A percentile compares a stretch with the other conserved stretches of the same genome.
Conservation (phyloP, 2,797 vertebrate genomes). For the Macropus fuliginosus region DNA sequence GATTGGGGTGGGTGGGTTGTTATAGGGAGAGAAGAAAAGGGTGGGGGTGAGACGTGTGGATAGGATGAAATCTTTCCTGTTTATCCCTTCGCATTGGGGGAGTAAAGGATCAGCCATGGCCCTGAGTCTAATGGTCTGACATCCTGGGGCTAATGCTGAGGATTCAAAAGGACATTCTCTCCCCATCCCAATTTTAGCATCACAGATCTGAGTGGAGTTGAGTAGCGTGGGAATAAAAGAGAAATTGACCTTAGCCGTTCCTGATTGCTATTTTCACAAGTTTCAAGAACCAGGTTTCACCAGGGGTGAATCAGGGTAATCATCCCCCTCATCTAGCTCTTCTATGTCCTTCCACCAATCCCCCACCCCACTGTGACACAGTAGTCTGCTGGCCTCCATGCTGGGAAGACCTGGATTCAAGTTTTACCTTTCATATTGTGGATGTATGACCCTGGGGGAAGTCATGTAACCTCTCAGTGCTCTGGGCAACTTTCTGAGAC, state of each 20-base stretch:
- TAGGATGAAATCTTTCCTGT: not conserved
- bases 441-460: not conserved
- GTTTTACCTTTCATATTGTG: not conserved
- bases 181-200: not conserved
- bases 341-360: not conserved
- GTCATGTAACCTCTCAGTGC: not conserved
- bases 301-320: not conserved
- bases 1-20: not conserved
- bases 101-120: not conserved
- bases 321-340: not conserved
- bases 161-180: not conserved
- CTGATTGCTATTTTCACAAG: not conserved
- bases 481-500: not conserved
- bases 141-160: not conserved
- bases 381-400: not conserved
- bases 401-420: not conserved
- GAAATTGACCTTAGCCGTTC: not conserved
- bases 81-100: not conserved
- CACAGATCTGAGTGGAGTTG: not conserved
- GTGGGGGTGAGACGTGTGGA: not conserved
- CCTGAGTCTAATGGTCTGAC: not conserved
- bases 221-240: not conserved
- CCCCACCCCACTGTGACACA: not conserved
- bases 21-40: not conserved
- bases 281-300: not conserved